Conservation (phyloP, 2,113 vertebrate genomes). For the Mugil cephalus region DNA sequence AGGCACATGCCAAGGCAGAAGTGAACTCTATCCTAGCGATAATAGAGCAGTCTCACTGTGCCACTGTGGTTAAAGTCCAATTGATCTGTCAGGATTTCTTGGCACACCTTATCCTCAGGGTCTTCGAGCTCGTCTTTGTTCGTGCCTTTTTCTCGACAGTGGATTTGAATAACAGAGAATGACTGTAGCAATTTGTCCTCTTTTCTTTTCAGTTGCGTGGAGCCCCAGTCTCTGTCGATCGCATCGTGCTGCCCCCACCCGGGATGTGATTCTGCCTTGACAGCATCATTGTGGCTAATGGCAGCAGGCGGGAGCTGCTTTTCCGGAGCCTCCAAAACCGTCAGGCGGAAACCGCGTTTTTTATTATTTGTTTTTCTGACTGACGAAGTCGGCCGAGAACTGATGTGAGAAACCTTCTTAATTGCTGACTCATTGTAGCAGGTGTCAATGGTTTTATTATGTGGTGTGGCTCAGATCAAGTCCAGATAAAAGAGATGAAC, state of each 20-base stretch:
- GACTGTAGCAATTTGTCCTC: background rate
- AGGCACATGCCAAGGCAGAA: background rate
- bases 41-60: conserved; percentile 1
- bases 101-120: too few relatives aligned
- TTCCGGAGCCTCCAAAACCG: too few relatives aligned
- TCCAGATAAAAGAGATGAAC: background rate
- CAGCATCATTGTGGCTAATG: conserved; percentile 15
- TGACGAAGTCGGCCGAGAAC: too few relatives aligned
- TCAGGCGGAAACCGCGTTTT: too few relatives aligned
- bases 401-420: background rate
- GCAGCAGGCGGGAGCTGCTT: conserved; percentile 1
- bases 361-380: too few relatives aligned
- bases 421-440: too few relatives aligned
- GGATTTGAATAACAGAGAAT: background rate
- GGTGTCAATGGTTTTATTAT: background rate
- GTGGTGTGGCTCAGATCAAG: background rate
- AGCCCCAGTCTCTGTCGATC: background rate
- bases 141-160: background rate
- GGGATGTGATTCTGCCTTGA: conserved; percentile 2
- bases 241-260: too few relatives aligned
- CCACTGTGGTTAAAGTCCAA: background rate
- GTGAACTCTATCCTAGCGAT: background rate
- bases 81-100: conserved; percentile 23
- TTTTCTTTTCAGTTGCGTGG: background rate
- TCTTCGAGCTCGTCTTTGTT: too few relatives aligned